Evolutionary conservation across 2,113 vertebrate genomes (phyloP).

Genomic region (Lepus americanus): DNA sequence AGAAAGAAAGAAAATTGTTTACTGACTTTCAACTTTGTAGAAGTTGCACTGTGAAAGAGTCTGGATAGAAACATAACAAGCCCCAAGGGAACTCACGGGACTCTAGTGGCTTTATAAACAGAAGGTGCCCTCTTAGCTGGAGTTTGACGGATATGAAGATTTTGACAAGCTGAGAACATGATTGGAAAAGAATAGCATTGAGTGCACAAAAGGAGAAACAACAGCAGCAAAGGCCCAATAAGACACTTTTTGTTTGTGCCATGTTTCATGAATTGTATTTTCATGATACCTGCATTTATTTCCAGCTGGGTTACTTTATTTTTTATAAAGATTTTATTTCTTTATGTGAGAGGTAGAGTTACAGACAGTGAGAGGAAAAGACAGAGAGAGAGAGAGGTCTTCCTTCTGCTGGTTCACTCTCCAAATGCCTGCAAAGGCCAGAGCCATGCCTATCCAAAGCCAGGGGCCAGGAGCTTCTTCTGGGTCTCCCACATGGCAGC

Average conservation of each 20-base stretch:
- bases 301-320: not conserved
- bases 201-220: not conserved
- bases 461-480: no score
- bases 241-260: not conserved
- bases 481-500: no score
- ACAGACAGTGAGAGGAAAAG: no score
- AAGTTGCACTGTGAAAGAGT: not conserved
- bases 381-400: no score
- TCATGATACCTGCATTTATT: not conserved
- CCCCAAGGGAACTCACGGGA: not conserved
- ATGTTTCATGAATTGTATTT: not conserved
- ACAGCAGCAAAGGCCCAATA: not conserved
- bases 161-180: not conserved
- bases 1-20: not conserved
- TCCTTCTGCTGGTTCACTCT: no score
- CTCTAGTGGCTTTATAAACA: not conserved
- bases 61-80: not conserved
- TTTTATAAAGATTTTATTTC: no score
- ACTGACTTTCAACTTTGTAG: not conserved
- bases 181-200: not conserved
- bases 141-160: not conserved
- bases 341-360: no score
- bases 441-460: no score
- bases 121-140: not conserved
- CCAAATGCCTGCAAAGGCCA: no score